Conservation (phyloP, 2,888 invertebrate genomes). For the Neelides folsomi region DNA sequence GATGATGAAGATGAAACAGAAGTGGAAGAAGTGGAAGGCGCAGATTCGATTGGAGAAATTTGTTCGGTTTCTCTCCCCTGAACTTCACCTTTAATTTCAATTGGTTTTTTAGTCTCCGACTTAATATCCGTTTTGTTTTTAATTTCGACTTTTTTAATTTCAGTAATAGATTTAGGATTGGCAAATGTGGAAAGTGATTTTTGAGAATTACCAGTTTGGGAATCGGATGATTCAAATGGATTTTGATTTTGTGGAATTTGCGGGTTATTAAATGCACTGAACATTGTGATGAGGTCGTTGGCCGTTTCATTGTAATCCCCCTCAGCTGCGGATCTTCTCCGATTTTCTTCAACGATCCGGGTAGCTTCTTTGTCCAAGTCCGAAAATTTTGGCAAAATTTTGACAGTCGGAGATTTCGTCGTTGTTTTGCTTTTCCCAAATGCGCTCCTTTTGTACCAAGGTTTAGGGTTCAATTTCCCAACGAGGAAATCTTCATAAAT, state of each 20-base stretch:
- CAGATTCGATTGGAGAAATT: no score
- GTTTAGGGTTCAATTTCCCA: slow-evolving; percentile 43
- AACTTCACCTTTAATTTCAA: no score
- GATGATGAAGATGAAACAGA: no score
- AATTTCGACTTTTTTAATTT: no score
- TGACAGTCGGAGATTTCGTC: slow-evolving; percentile 18
- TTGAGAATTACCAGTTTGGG: no score
- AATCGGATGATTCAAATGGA: no score
- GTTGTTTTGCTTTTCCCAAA: slow-evolving; percentile 19
- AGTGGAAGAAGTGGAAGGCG: no score
- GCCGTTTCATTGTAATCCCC: slow-evolving; percentile 23
- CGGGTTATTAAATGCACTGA: slow-evolving; percentile 40
- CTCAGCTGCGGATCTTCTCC: slow-evolving; percentile 24
- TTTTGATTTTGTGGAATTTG: slow-evolving; percentile 1
- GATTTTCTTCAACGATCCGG: slow-evolving; percentile 46
- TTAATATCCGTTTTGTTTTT: no score
- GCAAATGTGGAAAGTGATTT: no score
- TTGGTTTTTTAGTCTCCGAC: no score
- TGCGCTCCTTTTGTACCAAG: slow-evolving; percentile 51
- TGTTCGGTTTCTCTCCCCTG: no score
- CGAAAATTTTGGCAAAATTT: slow-evolving; percentile 39
- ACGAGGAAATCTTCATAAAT: neutral
- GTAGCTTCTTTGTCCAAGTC: slow-evolving; percentile 65
- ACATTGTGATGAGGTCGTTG: slow-evolving; percentile 45
- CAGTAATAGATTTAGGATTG: no score